A percentile compares a stretch with the other conserved stretches of the same genome.
Conservation (phyloP, 2,797 vertebrate genomes). For the Halcyon smyrnensis region DNA sequence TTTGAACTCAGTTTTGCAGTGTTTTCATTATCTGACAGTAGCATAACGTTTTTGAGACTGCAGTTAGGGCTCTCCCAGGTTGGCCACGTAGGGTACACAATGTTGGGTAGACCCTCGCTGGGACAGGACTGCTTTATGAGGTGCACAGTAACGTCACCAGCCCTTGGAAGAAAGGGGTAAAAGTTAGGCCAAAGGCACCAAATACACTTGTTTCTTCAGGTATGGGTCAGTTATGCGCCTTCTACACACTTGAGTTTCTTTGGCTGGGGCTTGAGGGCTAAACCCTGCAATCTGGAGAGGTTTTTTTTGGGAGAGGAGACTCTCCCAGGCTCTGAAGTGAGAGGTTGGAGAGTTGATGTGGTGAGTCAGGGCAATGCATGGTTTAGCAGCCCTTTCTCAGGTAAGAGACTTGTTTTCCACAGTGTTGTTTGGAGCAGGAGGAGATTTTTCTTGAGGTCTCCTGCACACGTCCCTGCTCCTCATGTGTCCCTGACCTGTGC, state of each 20-base stretch:
- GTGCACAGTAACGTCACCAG: background rate
- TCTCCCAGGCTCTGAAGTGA: background rate
- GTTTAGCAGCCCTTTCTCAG: background rate
- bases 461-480: background rate
- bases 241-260: background rate
- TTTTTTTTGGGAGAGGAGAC: background rate
- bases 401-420: background rate
- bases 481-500: background rate
- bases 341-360: background rate
- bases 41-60: background rate
- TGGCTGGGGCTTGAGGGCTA: background rate
- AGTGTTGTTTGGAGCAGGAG: background rate
- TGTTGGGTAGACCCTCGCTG: background rate
- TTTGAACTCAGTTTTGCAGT: background rate
- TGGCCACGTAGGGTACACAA: rapidly evolving
- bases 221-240: background rate
- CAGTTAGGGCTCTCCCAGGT: background rate
- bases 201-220: background rate
- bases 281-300: background rate
- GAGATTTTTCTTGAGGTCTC: background rate
- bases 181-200: background rate
- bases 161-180: background rate
- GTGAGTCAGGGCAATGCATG: background rate
- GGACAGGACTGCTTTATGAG: background rate
- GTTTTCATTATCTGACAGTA: background rate